Conservation (phyloP, 2,113 vertebrate species). For the Spea multiplicata region DNA sequence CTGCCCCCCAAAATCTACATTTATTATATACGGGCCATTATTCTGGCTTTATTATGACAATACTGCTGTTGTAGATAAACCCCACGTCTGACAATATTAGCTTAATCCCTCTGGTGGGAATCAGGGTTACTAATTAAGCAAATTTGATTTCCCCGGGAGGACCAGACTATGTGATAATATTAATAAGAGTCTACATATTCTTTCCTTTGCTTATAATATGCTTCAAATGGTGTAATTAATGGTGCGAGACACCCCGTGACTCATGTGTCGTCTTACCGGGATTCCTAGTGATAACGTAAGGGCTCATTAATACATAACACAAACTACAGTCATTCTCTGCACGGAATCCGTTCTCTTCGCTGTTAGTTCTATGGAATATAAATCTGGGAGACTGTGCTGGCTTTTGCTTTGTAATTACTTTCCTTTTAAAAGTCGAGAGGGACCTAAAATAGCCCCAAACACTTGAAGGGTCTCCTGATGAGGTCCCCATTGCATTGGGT, state of each 20-base stretch:
- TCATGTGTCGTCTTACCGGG: neutral
- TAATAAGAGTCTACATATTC: neutral
- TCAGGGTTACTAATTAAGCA: conserved; percentile 7
- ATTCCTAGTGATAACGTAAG: conserved; percentile 8
- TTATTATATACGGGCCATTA: too few species aligned
- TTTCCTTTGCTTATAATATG: neutral
- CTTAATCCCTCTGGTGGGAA: neutral
- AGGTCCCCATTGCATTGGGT: too few species aligned
- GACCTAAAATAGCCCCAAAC: too few species aligned
- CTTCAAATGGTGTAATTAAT: conserved; percentile 12
- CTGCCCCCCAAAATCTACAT: too few species aligned
- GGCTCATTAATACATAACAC: conserved; percentile 22
- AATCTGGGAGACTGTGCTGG: neutral
- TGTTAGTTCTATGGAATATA: conserved; percentile 1
- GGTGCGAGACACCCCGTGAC: conserved; percentile 8
- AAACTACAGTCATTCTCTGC: neutral
- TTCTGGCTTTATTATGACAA: too few species aligned
- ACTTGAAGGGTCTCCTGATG: too few species aligned
- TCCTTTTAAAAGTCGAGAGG: too few species aligned
- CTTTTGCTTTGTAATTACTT: too few species aligned
- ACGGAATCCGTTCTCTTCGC: neutral
- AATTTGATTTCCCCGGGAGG: conserved; percentile 5
- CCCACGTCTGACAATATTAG: too few species aligned
- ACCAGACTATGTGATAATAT: neutral
- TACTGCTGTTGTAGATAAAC: too few species aligned